Evolutionary conservation across 2,888 invertebrate species (phyloP).

Genomic region (Caenorhabditis auriculariae): DNA sequence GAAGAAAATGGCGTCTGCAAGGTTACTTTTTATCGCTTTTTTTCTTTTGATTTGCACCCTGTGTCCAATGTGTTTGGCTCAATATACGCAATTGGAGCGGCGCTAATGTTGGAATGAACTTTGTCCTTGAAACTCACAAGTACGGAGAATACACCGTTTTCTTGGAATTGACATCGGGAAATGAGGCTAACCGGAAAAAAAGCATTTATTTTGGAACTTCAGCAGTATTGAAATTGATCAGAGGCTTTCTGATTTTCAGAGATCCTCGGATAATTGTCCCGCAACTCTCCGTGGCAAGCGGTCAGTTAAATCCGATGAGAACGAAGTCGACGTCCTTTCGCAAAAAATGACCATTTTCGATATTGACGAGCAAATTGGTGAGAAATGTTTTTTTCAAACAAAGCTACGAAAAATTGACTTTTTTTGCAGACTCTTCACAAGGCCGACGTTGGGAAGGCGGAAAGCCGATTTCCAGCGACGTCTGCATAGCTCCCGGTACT

Average conservation of each 20-base stretch:
- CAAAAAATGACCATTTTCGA: constrained; percentile 57
- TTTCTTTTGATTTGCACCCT: too few relatives aligned
- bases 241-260: constrained; percentile 10
- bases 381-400: not conserved
- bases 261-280: constrained; percentile 53
- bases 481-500: constrained; percentile 45
- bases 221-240: too few relatives aligned
- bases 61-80: too few relatives aligned
- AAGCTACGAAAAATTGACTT: not conserved
- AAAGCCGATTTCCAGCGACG: constrained; percentile 5
- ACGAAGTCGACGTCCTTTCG: constrained; percentile 54
- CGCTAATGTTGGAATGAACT: too few relatives aligned
- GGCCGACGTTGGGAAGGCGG: too few relatives aligned
- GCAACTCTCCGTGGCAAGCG: constrained; percentile 51
- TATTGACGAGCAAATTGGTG: constrained; percentile 48
- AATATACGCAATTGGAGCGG: too few relatives aligned
- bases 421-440: not conserved
- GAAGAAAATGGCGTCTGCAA: constrained; percentile 45
- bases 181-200: too few relatives aligned
- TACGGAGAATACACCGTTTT: too few relatives aligned
- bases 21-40: too few relatives aligned
- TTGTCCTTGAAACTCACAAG: too few relatives aligned
- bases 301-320: constrained; percentile 11
- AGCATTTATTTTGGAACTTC: too few relatives aligned
- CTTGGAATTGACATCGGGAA: too few relatives aligned